These are phyloP conservation scores for Lepilemur septentrionalis DNA, from an alignment of 2,797 vertebrate genomes.

Conservation along the genomic window DNA sequence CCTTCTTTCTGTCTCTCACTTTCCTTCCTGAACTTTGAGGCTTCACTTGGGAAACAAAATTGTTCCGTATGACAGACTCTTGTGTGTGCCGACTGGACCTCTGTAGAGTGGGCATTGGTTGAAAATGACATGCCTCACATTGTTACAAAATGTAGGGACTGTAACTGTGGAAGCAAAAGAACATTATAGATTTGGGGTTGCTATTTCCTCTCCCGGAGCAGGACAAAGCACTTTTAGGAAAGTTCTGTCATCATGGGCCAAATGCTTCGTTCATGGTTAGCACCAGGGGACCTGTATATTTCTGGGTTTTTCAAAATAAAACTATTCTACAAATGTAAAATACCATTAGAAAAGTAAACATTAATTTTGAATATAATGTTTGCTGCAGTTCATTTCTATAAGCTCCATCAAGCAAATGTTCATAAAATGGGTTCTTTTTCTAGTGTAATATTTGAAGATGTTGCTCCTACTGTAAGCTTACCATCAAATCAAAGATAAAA, in stretches of 20 bases:
- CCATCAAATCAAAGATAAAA: not conserved
- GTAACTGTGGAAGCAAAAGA: not conserved
- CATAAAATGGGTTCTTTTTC: not conserved
- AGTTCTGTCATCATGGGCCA: not conserved
- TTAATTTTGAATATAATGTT: not conserved
- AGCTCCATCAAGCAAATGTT: not conserved
- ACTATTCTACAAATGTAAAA: not conserved
- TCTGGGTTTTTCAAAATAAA: not conserved
- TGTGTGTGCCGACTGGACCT: no score
- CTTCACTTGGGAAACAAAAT: not conserved
- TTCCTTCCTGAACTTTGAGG: not conserved
- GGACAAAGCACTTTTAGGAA: not conserved
- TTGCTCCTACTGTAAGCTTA: not conserved
- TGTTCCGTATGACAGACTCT: not conserved
- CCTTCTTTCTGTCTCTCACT: not conserved
- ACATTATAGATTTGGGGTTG: not conserved
- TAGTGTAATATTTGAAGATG: not conserved
- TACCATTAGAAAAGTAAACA: not conserved
- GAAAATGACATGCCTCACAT: not conserved
- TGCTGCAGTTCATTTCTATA: not conserved
- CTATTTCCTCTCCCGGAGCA: not conserved
- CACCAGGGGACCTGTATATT: not conserved
- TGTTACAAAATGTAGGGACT: not conserved
- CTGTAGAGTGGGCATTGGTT: not conserved
- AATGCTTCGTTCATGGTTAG: not conserved